Evolutionary conservation across 64 coral and sea anemone species (phyloP), one percentile per base, ranked within the genome.

Genomic region (Catalaphyllia jardinei): DNA sequence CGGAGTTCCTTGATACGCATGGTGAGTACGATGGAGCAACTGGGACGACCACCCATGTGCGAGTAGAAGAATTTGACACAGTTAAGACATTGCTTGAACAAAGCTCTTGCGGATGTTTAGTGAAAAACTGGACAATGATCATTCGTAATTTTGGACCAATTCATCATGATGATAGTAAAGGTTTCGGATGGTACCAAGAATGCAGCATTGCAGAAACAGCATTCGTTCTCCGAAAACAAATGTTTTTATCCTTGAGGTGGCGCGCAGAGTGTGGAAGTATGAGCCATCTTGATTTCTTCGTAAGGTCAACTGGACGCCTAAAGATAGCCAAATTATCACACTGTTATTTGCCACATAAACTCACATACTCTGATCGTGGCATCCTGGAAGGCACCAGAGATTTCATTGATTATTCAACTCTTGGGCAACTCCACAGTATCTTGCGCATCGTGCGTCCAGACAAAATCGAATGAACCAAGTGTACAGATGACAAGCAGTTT

Each of bases 381-480:
- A 62, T 57, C 62, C 71, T 79, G 1, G 29, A 42, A 9, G 86
- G 91, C 0, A 67, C 64, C 8, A 20, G 75, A 13, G 67, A 73
- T 62, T 93, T 88, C 30, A 79, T 73, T 18, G 91, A 88, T 42
- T 88, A 87, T 42, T 83, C 83, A 8, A 87, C 79, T 46, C 52
- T 93, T 60, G 91, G 91, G 29, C 86, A 74, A 13, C 57, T 87
- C 16, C 91, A 93, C 51, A 74, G 87, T 6, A 75, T 93, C n/a
- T 38, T 88, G 6, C 91, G 86, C 10, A 93, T 81, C 15, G 86
- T 82, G 13, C 75, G 42, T 19, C 63, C 76, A 73, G 50, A 81
- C 52, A 72, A 77, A 38, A 39, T 88, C 5, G 91, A 93, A 73
- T 93, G 91, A 86, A 93, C 91, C 28, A 88, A 93, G 28, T 92